Conservation (phyloP, 2,888 invertebrate genomes). For the Tiphia femorata region DNA sequence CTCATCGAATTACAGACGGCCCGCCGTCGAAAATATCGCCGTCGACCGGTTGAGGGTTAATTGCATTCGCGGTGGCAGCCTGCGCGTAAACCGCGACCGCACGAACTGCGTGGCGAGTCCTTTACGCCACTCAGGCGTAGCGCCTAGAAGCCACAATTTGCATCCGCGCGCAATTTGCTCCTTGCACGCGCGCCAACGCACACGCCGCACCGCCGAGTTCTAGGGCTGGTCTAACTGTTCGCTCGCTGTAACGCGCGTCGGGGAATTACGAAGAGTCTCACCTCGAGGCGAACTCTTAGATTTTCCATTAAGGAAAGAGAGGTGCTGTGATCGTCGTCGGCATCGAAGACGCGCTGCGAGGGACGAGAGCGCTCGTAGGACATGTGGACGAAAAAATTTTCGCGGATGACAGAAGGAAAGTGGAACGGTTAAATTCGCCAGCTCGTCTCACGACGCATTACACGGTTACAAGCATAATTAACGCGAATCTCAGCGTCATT, state of each 20-base stretch:
- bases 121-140: constrained; percentile 44
- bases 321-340: no score
- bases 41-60: constrained; percentile 49
- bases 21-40: constrained; percentile 48
- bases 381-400: not conserved
- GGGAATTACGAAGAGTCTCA: not conserved
- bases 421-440: no score
- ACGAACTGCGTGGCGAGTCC: constrained; percentile 37
- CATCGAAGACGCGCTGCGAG: not conserved
- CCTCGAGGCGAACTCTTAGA: not conserved
- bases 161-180: constrained; percentile 49
- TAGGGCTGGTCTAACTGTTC: not conserved
- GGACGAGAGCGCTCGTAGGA: not conserved
- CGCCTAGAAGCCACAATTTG: constrained; percentile 45
- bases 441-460: no score
- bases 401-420: not conserved
- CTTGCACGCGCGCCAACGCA: constrained; percentile 19
- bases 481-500: not conserved
- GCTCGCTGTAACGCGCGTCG: not conserved
- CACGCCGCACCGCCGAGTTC: no score
- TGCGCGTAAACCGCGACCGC: constrained; percentile 40
- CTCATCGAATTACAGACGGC: constrained; percentile 45
- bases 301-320: constrained; percentile 3
- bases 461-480: not conserved
- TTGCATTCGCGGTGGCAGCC: constrained; percentile 45